phyloP scores from a whole-genome alignment of 2,888 invertebrate species.

The Corbicula japonica region DNA sequence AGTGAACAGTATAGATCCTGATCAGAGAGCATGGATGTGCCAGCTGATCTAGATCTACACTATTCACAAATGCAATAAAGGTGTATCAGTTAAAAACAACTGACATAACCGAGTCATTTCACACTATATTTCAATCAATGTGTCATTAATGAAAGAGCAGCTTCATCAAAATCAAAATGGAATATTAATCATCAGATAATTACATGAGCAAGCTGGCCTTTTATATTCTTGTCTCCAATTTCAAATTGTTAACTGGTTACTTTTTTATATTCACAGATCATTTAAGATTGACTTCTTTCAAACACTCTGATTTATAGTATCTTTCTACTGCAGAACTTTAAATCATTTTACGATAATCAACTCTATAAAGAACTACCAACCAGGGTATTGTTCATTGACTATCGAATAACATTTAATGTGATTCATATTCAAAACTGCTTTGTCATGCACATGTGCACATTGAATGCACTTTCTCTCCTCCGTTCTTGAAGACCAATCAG shows the following conservation, averaged over 20 bases:
- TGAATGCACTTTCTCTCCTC: conserved; percentile 39
- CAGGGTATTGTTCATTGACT: conserved; percentile 21
- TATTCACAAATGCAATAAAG: too few relatives aligned
- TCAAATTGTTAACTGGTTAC: not conserved
- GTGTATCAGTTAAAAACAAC: too few relatives aligned
- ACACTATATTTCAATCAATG: too few relatives aligned
- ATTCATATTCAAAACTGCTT: conserved; percentile 30
- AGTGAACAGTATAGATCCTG: too few relatives aligned
- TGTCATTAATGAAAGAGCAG: too few relatives aligned
- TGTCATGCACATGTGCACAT: conserved; percentile 42
- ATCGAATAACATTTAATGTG: conserved; percentile 28
- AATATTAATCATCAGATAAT: conserved; percentile 6
- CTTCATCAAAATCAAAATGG: too few relatives aligned
- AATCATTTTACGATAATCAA: conserved; percentile 30
- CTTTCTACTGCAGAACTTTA: conserved; percentile 23
- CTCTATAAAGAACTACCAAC: conserved; percentile 28
- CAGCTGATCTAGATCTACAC: too few relatives aligned
- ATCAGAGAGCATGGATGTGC: too few relatives aligned
- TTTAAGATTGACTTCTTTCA: conserved; percentile 37
- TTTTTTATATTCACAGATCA: conserved; percentile 29
- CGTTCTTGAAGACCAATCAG: conserved; percentile 27
- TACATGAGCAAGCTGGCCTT: not conserved
- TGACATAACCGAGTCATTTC: too few relatives aligned
- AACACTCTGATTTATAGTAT: conserved; percentile 32
- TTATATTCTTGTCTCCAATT: not conserved